Conservation (phyloP, 2,113 vertebrate species). For the Myiagra hebetior region DNA sequence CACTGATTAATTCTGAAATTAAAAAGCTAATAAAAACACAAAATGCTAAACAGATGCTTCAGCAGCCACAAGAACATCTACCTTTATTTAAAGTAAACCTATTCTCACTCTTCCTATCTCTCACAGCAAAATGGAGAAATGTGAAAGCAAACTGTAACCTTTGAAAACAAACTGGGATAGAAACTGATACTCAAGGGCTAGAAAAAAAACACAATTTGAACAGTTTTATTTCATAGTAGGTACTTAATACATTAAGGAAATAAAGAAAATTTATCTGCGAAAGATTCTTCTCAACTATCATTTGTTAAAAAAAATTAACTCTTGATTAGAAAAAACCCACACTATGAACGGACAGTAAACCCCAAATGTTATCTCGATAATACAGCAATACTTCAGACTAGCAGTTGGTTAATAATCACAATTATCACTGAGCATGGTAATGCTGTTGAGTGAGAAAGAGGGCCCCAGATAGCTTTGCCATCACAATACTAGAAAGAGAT, state of each 20-base stretch:
- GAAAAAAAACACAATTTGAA: background rate
- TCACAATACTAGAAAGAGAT: background rate
- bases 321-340: background rate
- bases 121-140: background rate
- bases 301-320: background rate
- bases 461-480: background rate
- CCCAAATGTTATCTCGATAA: background rate
- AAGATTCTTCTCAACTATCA: background rate
- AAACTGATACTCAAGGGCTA: background rate
- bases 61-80: background rate
- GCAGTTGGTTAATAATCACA: background rate
- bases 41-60: background rate
- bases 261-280: background rate
- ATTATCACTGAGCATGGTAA: background rate
- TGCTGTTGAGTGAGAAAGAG: background rate
- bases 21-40: background rate
- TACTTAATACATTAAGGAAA: background rate
- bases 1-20: background rate
- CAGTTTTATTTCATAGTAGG: background rate
- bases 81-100: background rate
- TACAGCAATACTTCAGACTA: background rate
- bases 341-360: background rate
- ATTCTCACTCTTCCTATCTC: background rate
- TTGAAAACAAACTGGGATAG: background rate
- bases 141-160: background rate